Evolutionary conservation across 2,888 invertebrate genomes (phyloP).

Genomic region (Alcis repandata): DNA sequence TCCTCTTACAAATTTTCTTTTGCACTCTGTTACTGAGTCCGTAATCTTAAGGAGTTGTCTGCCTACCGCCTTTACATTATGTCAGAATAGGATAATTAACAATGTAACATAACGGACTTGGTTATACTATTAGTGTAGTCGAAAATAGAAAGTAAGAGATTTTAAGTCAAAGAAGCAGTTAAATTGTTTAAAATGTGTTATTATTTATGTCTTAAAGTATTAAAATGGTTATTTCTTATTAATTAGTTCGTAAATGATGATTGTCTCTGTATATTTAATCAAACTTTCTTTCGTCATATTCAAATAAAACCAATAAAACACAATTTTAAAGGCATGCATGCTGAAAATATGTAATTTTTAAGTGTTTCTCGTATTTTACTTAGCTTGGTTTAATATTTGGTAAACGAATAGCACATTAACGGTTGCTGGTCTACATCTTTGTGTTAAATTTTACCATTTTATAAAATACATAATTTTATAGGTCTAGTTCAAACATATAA

Average conservation of each 20-base stretch:
- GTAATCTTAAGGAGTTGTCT: slow-evolving; percentile 82
- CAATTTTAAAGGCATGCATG: background rate
- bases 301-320: slow-evolving; percentile 79
- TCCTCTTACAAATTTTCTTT: slow-evolving; percentile 22
- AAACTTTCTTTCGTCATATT: slow-evolving; percentile 66
- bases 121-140: slow-evolving; percentile 86
- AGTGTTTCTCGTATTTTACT: background rate
- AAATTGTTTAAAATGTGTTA: slow-evolving; percentile 87
- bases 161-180: slow-evolving; percentile 87
- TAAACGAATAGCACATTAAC: background rate
- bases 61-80: slow-evolving; percentile 86
- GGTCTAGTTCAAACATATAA: background rate
- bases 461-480: background rate
- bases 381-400: background rate
- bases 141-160: slow-evolving; percentile 83
- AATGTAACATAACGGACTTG: slow-evolving; percentile 83
- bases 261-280: slow-evolving; percentile 78
- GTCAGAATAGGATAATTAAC: slow-evolving; percentile 82
- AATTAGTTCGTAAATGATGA: slow-evolving; percentile 85
- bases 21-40: slow-evolving; percentile 83
- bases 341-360: background rate
- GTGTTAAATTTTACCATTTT: background rate
- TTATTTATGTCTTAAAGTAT: slow-evolving; percentile 87
- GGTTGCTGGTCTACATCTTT: background rate
- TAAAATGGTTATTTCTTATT: slow-evolving; percentile 87